Evolutionary conservation across 1,140 invertebrate genomes (phyloP).

Genomic region (Vanessa atalanta): DNA sequence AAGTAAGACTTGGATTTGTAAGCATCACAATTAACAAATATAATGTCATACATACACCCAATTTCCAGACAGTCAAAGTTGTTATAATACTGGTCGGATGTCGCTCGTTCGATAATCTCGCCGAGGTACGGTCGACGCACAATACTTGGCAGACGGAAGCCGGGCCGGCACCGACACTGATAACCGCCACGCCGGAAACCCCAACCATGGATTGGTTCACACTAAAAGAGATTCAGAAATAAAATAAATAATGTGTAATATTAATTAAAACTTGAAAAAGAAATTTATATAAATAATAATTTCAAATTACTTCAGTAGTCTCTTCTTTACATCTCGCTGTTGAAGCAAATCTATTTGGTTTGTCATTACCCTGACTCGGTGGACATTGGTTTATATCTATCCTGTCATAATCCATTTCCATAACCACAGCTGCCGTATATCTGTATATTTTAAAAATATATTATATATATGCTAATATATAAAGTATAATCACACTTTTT

Average conservation of each 20-base stretch:
- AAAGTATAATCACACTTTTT: not conserved
- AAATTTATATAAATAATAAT: not conserved
- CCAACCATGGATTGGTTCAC: conserved; percentile 97
- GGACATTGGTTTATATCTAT: conserved; percentile 99
- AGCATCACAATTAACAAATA: not conserved
- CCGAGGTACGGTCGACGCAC: conserved; percentile 95
- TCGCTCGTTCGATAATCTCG: conserved; percentile 95
- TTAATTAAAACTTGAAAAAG: not conserved
- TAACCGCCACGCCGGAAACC: conserved; percentile 97
- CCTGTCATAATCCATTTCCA: conserved; percentile 98
- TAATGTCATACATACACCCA: conserved; percentile 87
- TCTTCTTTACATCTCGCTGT: conserved; percentile 95
- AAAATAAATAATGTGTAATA: not conserved
- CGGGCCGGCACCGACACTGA: conserved; percentile 95
- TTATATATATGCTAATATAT: not conserved
- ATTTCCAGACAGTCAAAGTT: conserved; percentile 95
- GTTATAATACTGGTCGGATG: conserved; percentile 94
- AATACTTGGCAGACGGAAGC: conserved; percentile 91
- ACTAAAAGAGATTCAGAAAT: conserved; percentile 80
- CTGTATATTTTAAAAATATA: conserved; percentile 73
- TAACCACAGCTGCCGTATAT: conserved; percentile 94
- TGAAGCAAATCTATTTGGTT: conserved; percentile 93
- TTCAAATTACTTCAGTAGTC: conserved; percentile 92
- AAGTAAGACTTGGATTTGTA: not conserved
- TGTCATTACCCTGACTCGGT: conserved; percentile 90